A percentile compares a stretch with the other conserved stretches of the same genome.
phyloP scores from a whole-genome alignment of 2,888 invertebrate species.

The Plemyria rubiginata region DNA sequence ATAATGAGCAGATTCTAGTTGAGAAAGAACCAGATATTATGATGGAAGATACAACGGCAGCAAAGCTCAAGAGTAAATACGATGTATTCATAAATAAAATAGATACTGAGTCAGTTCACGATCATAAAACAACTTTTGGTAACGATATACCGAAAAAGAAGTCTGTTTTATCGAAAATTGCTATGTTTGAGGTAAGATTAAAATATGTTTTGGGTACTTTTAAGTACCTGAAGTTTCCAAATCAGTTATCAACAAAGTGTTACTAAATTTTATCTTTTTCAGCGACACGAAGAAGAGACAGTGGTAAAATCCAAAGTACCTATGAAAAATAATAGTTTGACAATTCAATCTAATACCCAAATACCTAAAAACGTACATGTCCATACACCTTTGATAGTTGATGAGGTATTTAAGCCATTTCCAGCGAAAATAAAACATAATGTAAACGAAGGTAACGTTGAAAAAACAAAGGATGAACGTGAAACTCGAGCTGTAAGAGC shows the following conservation, averaged over 20 bases:
- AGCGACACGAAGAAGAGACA: conserved; percentile 47
- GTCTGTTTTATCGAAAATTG: conserved; percentile 68
- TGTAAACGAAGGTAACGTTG: conserved; percentile 20
- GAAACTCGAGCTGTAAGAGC: conserved; percentile 21
- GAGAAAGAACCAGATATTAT: conserved; percentile 17
- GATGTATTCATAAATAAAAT: conserved; percentile 54
- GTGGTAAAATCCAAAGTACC: conserved; percentile 7
- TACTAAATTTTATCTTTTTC: conserved; percentile 32
- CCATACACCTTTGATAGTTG: conserved; percentile 58
- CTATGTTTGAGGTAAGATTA: conserved; percentile 71
- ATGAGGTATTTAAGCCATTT: conserved; percentile 56
- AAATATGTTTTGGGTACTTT: neutral
- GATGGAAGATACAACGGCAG: conserved; percentile 22
- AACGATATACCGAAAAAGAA: conserved; percentile 57
- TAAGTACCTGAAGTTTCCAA: neutral
- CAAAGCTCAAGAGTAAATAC: conserved; percentile 62
- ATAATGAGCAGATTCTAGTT: neutral
- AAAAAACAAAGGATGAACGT: conserved; percentile 23
- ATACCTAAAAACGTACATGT: conserved; percentile 30
- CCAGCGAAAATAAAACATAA: conserved; percentile 28
- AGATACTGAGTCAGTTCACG: conserved; percentile 37
- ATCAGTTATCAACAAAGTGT: neutral
- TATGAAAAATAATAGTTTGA: conserved; percentile 35
- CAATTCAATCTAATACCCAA: conserved; percentile 36
- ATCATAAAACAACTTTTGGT: conserved; percentile 42